Base-by-base conservation (phyloP, 2,888 invertebrate species). In the Xylocampa areola region DNA sequence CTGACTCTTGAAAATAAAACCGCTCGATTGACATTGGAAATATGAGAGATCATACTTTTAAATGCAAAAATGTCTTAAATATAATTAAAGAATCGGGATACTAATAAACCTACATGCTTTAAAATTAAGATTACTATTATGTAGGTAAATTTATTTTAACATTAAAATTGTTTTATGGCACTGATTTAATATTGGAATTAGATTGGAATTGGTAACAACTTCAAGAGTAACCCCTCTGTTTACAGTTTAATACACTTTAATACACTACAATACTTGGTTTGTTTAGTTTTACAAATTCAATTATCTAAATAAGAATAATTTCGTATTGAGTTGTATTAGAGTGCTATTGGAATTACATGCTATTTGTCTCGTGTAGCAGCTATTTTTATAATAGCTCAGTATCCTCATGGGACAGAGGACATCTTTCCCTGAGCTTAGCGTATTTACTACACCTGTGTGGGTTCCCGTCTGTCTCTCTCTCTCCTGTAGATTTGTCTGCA, bases 341-440 rank as follows among this genome's bases (percentile, higher is more conserved):
- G 32, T 32, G 21, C 16, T 17, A 11, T 16, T 25, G 25, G 16
- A 47, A 14, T 27, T 21, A n/a, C 13, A 27, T 10, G 35, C 17
- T 50, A 39, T 49, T 45, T 57, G 23, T 47, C 29, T 17, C 17
- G 13, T 29, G 3, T 35, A 30, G 8, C 7, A 11, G 23, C 17
- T 17, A 57, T 57, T 47, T 57, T 43, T 44, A 39, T 44, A 49
- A 57, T 49, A 50, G 39, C 32, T 41, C 41, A 14, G 8, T 14
- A 41, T 13, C 19, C 60, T 36, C 27, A 7, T 17, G 44, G 37
- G 48, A 36, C 13, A 8, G 47, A 36, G 35, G 2, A 14, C 3
- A 10, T 27, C 13, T 30, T 37, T 44, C 27, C 35, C 13, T 10
- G 1, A 11, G 27, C 14, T 25, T n/a, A 13, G 29, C 32, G 23